Conservation (phyloP, 2,113 vertebrate genomes). For the Macrotus californicus region DNA sequence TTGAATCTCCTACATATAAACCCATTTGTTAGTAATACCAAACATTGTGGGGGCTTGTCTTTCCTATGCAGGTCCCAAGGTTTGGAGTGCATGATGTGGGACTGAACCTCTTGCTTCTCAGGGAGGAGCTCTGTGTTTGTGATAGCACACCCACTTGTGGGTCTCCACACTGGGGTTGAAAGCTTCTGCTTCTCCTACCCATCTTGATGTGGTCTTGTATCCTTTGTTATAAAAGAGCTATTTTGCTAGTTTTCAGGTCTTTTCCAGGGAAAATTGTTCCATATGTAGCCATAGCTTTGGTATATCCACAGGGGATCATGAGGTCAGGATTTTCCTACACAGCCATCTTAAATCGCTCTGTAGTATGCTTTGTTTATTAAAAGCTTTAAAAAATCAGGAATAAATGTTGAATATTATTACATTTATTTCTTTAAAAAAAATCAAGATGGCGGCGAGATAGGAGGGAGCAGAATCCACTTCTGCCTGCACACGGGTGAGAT, state of each 20-base stretch:
- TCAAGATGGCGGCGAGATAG: too few relatives aligned
- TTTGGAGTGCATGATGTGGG: not conserved
- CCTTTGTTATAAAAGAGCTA: not conserved
- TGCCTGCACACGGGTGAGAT: too few relatives aligned
- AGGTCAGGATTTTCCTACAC: not conserved
- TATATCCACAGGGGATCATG: not conserved
- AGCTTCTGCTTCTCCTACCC: not conserved
- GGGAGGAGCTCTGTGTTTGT: not conserved
- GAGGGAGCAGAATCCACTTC: too few relatives aligned
- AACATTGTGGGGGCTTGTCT: not conserved
- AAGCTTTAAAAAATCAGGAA: not conserved
- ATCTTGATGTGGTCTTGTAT: not conserved
- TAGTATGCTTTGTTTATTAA: not conserved
- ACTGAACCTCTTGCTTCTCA: not conserved
- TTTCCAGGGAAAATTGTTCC: not conserved
- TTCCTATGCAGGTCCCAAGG: not conserved
- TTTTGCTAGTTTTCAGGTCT: not conserved
- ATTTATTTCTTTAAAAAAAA: too few relatives aligned
- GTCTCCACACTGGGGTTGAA: not conserved
- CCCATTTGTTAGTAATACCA: not conserved
- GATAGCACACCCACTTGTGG: not conserved
- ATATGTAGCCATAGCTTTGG: not conserved
- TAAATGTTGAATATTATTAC: not conserved
- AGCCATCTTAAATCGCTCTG: not conserved
- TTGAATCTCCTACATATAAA: not conserved